Evolutionary conservation across 2,888 invertebrate species (phyloP), one percentile per base, ranked within the genome.

Genomic region (Subacronicta megacephala): DNA sequence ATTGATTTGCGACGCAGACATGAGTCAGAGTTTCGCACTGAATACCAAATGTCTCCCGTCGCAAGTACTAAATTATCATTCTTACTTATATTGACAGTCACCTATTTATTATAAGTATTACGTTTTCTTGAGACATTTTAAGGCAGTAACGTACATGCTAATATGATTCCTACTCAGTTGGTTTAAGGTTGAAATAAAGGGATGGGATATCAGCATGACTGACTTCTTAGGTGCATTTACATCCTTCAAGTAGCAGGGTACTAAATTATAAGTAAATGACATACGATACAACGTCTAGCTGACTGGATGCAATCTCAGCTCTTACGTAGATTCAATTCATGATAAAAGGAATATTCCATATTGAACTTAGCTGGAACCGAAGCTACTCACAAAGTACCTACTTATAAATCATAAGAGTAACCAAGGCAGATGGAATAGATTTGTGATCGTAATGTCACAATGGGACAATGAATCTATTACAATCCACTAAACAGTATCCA

Each of bases 191-290:
- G 7, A 16, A 10, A 37, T 9, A 3, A 0, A 9, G 7, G 46
- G 15, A 10, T n/a, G 6, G 7, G 12, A n/a, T 13, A 18, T 26
- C 7, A 33, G 40, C 36, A 40, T 51, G 35, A 54, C 41, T 44
- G 57, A 60, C 18, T 55, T 56, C 18, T 55, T 51, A 49, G 58
- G 71, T 72, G 66, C 80, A 78, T 65, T 74, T 72, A 42, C 60
- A 74, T 76, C 65, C 75, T 76, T 80, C 78, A 78, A 82, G 82
- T 78, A 81, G 78, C 78, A 43, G 54, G 59, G 78, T 74, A 79
- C 70, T 86, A 87, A 85, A 84, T 84, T 85, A 86, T 82, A 81
- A 76, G 69, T 75, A 85, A 85, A 84, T 83, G 83, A 83, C 82
- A 77, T 80, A 75, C 59, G 63, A 73, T 78, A 77, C 80, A 70